These are phyloP conservation scores for Zeuzera pyrina DNA, from an alignment of 2,888 invertebrate genomes.

Conservation along the genomic window DNA sequence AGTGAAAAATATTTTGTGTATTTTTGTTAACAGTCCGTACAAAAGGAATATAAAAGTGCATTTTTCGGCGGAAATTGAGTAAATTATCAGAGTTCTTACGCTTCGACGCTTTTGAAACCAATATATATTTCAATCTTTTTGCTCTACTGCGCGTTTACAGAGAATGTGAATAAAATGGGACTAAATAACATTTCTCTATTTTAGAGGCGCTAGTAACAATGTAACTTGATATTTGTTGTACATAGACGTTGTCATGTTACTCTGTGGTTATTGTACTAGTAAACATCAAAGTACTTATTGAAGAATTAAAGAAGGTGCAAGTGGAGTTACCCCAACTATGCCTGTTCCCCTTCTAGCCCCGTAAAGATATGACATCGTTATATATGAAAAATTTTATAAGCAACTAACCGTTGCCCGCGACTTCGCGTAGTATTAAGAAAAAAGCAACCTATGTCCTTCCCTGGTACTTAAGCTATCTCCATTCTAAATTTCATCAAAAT, in stretches of 20 bases:
- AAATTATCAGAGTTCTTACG: slow-evolving; percentile 10
- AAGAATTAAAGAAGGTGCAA: no score
- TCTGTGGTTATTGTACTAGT: no score
- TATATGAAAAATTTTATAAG: no score
- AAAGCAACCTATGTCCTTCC: no score
- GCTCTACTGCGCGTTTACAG: slow-evolving; percentile 17
- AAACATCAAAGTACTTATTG: no score
- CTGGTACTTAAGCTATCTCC: no score
- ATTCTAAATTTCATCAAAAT: no score
- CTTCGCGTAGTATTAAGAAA: no score
- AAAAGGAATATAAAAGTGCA: neutral
- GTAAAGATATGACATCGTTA: no score
- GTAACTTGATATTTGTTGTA: neutral
- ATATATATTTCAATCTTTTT: slow-evolving; percentile 28
- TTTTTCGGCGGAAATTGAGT: neutral
- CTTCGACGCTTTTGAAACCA: slow-evolving; percentile 25
- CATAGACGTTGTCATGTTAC: neutral
- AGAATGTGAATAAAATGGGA: neutral
- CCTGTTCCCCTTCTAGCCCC: no score
- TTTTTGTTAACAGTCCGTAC: neutral
- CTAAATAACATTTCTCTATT: neutral
- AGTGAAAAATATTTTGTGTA: neutral
- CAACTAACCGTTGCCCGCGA: no score
- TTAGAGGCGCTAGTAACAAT: neutral
- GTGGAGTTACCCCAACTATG: no score